Evolutionary conservation across 2,888 invertebrate genomes (phyloP), one percentile per base, ranked within the genome.

Genomic region (Micoletzkya japonica): DNA sequence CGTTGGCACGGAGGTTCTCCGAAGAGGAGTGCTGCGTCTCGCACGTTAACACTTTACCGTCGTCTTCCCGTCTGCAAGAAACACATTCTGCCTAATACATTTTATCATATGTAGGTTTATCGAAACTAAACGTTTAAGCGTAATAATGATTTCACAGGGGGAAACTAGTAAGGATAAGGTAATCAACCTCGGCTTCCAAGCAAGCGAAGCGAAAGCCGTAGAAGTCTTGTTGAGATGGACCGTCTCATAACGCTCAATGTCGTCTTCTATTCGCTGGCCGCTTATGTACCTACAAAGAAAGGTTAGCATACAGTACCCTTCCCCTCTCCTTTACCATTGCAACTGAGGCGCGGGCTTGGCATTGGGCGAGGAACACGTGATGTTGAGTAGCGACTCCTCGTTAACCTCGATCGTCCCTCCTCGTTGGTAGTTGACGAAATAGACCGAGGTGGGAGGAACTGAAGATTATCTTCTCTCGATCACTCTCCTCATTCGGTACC

Each of bases 1-100:
- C 74, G 36, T 78, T 79, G 1, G 80, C 75, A 1, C 77, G 72
- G 3, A 80, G 61, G 2, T 39, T 28, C 3, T 49, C 49, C 0
- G 77, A 77, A 6, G 71, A 59, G 3, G 79, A 82, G 44, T 84
- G 84, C 30, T 72, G 66, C 1, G 76, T 82, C 73, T 84, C 82
- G 70, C 84, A 84, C 7, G 82, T 78, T 30, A 84, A 67, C 32
- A 80, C 68, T 70, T 82, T 85, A 44, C 79, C 77, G 70, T 84
- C 80, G 72, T 85, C 82, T 36, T 63, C 72, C 69, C 76, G 72
- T 28, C 77, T 79, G 44, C 61, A 74, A 71, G 59, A n/a, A 2
- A 30, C 30, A n/a, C 10, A 6, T 4, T 39, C 17, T 36, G 14
- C 10, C 20, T 59, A 28, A 39, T 39, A 10, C 7, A 39, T 39